Percentiles rank a stretch among this genome's conserved stretches.
phyloP scores from a whole-genome alignment of 2,797 vertebrate genomes.

The Anas georgica region DNA sequence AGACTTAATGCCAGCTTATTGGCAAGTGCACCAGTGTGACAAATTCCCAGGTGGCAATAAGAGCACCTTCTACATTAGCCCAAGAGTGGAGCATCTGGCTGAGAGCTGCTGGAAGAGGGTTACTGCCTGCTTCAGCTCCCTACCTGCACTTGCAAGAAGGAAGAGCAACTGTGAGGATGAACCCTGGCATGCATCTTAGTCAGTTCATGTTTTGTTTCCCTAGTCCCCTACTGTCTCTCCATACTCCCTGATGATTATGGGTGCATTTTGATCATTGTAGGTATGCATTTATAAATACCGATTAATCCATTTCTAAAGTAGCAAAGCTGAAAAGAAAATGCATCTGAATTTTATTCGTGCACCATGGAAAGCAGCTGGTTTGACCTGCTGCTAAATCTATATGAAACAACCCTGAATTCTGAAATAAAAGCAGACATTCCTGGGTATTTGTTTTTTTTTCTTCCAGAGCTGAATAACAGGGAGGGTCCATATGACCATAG shows the following conservation, averaged over 20 bases:
- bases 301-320: not conserved
- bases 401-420: not conserved
- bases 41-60: not conserved
- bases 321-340: not conserved
- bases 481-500: not conserved
- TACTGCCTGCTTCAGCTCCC: not conserved
- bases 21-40: fast-evolving
- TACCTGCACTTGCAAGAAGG: not conserved
- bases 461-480: not conserved
- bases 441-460: not conserved
- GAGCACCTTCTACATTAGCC: not conserved
- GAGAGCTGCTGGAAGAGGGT: not conserved
- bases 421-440: constrained; percentile 24
- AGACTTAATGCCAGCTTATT: not conserved
- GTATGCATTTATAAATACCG: not conserved
- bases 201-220: not conserved
- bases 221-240: not conserved
- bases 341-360: not conserved
- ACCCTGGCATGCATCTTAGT: not conserved
- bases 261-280: not conserved
- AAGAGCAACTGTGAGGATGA: not conserved
- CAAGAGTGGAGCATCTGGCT: not conserved
- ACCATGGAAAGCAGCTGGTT: not conserved
- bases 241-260: not conserved
- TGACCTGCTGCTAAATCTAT: not conserved